Base-by-base conservation (phyloP, 2,888 invertebrate genomes). In the Fragum whitleyi region DNA sequence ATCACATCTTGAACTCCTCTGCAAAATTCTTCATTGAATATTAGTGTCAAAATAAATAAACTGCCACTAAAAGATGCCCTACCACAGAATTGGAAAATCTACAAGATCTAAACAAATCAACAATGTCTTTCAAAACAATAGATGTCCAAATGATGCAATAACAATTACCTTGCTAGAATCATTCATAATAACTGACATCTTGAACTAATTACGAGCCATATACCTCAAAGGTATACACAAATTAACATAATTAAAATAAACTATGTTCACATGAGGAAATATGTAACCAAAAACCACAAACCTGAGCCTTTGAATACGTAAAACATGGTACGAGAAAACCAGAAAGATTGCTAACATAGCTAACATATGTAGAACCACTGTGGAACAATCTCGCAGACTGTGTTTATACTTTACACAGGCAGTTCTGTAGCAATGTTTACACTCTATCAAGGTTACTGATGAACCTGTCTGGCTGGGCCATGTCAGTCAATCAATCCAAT, bases 341-440 rank as follows among this genome's bases (percentile, higher is more conserved):
- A 65, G 65, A 65, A 65, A 39, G 21, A 65, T 23, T 1, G 65
- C 39, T 29, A 65, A 32, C 65, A 65, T 65, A 39, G 26, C 42
- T 65, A 36, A 65, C 65, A 65, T 65, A 32, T 42, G 65, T 23
- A 5, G 11, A 65, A 42, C 65, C n/a, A 42, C 65, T 14, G n/a
- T 42, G 16, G 65, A 65, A 65, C 65, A 65, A 42, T 65, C 65
- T 65, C 39, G 39, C 19, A 14, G n/a, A 28, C 32, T 32, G 61
- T 61, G 32, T 61, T 7, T 1, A 29, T 5, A 47, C 47, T 47
- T 47, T 47, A 61, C 32, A 61, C 61, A 61, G 1, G 2, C 7
- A 19, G n/a, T 29, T n/a, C n/a, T n/a, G n/a, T n/a, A n/a, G n/a
- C n/a, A n/a, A n/a, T n/a, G n/a, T n/a, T 61, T n/a, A 5, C 32